Conservation (phyloP, 2,113 vertebrate genomes). For the Gasterosteus nipponicus region DNA sequence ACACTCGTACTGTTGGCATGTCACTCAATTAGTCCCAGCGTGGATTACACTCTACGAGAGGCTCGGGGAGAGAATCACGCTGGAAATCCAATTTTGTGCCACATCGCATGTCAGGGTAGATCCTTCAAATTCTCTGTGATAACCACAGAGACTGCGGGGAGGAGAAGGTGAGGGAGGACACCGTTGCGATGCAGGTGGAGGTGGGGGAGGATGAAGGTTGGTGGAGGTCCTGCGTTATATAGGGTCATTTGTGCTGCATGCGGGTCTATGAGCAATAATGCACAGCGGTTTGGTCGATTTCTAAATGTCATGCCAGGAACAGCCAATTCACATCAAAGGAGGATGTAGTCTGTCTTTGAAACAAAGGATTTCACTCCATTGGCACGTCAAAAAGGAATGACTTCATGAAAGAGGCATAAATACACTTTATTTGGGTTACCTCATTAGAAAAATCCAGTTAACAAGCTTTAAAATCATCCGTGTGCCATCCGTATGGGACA, state of each 20-base stretch:
- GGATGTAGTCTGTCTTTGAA: not conserved
- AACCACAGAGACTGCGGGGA: slow-evolving; percentile 42
- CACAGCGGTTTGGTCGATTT: not conserved
- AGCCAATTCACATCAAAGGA: not conserved
- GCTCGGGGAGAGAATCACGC: slow-evolving; percentile 63
- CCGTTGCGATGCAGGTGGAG: slow-evolving; percentile 25
- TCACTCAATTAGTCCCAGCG: slow-evolving; percentile 76
- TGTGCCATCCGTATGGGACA: slow-evolving; percentile 31
- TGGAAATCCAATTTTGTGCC: slow-evolving; percentile 76
- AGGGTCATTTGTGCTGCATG: not conserved
- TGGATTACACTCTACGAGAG: slow-evolving; percentile 67
- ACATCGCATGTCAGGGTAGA: slow-evolving; percentile 72
- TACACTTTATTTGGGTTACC: not conserved
- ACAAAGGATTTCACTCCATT: not conserved
- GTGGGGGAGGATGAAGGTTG: slow-evolving; percentile 24
- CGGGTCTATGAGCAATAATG: not conserved
- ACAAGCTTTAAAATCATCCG: slow-evolving; percentile 20
- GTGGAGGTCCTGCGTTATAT: slow-evolving; percentile 16
- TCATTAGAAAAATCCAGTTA: not conserved
- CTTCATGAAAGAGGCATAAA: not conserved
- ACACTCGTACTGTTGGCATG: slow-evolving; percentile 65
- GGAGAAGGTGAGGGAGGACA: slow-evolving; percentile 18
- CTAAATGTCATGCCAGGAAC: not conserved
- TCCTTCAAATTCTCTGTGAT: slow-evolving; percentile 65
- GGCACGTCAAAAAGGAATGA: not conserved